phyloP scores from a whole-genome alignment of 2,797 vertebrate genomes.

The Melanotaenia nigrans region DNA sequence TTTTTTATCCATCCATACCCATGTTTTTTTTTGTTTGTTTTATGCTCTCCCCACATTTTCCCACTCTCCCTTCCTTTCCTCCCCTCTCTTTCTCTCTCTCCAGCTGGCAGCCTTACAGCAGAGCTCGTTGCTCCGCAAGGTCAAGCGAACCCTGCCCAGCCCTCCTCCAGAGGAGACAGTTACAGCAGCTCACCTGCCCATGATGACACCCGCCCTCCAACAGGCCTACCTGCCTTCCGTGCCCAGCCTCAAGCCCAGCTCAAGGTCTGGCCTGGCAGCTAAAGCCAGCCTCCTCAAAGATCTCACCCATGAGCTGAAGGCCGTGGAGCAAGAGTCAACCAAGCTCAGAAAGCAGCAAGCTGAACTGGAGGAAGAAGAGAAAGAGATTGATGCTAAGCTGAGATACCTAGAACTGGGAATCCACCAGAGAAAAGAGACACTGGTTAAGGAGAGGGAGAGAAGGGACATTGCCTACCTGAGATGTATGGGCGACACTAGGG shows the following conservation, averaged over 20 bases:
- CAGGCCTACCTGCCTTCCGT: constrained; percentile 90
- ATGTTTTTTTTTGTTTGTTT: constrained; percentile 8
- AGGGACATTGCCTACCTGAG: constrained; percentile 92
- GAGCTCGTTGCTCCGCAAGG: constrained; percentile 93
- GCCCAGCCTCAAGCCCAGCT: constrained; percentile 83
- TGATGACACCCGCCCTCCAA: constrained; percentile 88
- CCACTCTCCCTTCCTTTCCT: constrained; percentile 42
- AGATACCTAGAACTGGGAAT: constrained; percentile 97
- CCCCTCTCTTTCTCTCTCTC: constrained; percentile 71
- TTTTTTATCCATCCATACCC: constrained; percentile 16
- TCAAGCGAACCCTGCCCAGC: constrained; percentile 98
- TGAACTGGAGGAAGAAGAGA: constrained; percentile 97
- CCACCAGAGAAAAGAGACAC: constrained; percentile 94
- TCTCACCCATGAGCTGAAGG: constrained; percentile 95
- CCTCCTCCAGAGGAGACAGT: constrained; percentile 94
- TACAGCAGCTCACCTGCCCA: constrained; percentile 86
- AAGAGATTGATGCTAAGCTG: constrained; percentile 98
- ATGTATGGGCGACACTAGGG: constrained; percentile 90
- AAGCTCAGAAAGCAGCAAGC: constrained; percentile 98
- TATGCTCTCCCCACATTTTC: constrained; percentile 44
- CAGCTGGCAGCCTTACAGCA: constrained; percentile 94
- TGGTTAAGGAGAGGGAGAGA: constrained; percentile 93
- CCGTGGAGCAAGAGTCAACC: constrained; percentile 97
- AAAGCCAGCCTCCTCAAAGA: constrained; percentile 96
- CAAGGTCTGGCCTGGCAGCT: constrained; percentile 87